Conservation (phyloP, 2,113 vertebrate species). For the Dromiciops gliroides region DNA sequence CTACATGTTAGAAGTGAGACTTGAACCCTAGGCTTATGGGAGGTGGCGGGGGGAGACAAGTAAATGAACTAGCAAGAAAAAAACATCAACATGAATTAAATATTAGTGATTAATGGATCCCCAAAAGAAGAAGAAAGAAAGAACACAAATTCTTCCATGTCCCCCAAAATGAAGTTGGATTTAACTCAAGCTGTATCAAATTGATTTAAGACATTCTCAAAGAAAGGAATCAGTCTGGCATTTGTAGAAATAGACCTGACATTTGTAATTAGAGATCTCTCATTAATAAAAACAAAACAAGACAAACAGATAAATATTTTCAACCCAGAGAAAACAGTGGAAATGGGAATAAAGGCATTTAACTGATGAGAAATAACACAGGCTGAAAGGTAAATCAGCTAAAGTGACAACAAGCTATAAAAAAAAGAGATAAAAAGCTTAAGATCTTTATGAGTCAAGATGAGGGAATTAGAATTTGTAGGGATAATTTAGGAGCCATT, state of each 20-base stretch:
- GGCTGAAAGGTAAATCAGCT: background rate
- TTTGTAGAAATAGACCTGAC: background rate
- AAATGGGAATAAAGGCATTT: background rate
- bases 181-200: background rate
- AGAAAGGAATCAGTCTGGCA: background rate
- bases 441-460: background rate
- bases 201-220: background rate
- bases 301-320: background rate
- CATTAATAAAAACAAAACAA: background rate
- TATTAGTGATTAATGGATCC: background rate
- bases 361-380: background rate
- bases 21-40: background rate
- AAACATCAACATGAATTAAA: background rate
- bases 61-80: background rate
- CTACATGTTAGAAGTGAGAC: background rate
- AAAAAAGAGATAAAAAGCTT: background rate
- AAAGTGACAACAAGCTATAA: background rate
- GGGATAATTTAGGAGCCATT: background rate
- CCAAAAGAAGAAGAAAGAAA: background rate
- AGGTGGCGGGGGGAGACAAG: background rate
- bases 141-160: background rate
- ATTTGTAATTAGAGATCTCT: background rate
- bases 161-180: background rate
- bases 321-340: background rate
- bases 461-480: background rate